Conservation (phyloP, 2,797 vertebrate genomes). For the Rousettus madagascariensis region DNA sequence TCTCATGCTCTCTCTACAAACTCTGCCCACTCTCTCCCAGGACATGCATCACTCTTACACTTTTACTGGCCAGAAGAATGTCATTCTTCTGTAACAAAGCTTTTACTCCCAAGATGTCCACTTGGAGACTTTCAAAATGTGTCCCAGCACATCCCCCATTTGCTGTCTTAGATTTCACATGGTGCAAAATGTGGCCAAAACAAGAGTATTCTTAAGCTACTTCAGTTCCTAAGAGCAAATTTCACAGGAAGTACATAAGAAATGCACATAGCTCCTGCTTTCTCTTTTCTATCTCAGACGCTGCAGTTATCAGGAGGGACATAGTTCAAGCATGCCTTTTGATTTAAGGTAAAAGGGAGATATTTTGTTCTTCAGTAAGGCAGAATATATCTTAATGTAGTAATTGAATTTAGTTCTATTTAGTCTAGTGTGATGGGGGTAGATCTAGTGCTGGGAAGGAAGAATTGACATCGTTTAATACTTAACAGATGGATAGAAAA, state of each 20-base stretch:
- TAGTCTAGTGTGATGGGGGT: constrained; percentile 78
- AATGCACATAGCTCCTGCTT: not conserved
- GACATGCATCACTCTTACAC: not conserved
- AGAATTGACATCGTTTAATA: constrained; percentile 78
- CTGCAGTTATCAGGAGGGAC: constrained; percentile 37
- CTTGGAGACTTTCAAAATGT: not conserved
- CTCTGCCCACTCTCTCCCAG: not conserved
- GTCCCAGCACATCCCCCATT: not conserved
- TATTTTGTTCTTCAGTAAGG: constrained; percentile 73
- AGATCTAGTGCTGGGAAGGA: constrained; percentile 66
- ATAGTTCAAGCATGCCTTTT: constrained; percentile 71
- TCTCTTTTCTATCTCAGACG: not conserved
- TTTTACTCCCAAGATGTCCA: not conserved
- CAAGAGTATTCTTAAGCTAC: not conserved
- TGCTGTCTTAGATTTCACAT: not conserved
- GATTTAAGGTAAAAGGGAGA: constrained; percentile 71
- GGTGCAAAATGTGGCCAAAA: not conserved
- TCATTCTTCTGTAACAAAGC: not conserved
- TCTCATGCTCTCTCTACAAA: not conserved
- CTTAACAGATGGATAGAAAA: constrained; percentile 78
- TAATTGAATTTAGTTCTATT: constrained; percentile 82
- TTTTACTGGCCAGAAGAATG: not conserved
- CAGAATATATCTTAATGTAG: constrained; percentile 77
- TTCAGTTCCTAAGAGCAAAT: constrained; percentile 24
- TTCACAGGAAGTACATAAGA: not conserved